Evolutionary conservation across 2,888 invertebrate species (phyloP).

Genomic region (Diploptera punctata): DNA sequence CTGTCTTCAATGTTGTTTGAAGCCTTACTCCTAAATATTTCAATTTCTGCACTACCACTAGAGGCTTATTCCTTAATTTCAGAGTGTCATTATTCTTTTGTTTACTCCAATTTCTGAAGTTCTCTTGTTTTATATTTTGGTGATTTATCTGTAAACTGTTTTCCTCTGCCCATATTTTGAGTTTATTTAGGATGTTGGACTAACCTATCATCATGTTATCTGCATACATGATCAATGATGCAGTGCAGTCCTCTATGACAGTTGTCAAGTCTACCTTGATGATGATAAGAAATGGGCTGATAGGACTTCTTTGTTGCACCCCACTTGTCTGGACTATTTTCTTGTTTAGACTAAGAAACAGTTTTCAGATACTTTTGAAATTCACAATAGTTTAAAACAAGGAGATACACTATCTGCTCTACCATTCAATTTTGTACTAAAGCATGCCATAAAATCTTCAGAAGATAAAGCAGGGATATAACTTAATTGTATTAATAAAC

Average conservation of each 20-base stretch:
- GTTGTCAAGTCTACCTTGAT: background rate
- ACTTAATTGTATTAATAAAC: too few relatives aligned
- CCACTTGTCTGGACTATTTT: too few relatives aligned
- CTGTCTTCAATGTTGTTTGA: too few relatives aligned
- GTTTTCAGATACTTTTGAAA: too few relatives aligned
- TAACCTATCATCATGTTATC: background rate
- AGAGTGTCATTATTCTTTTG: background rate
- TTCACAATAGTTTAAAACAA: too few relatives aligned
- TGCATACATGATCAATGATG: background rate
- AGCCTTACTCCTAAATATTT: too few relatives aligned
- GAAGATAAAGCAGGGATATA: too few relatives aligned
- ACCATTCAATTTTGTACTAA: too few relatives aligned
- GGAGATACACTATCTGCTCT: too few relatives aligned
- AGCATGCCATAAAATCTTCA: too few relatives aligned
- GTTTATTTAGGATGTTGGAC: background rate
- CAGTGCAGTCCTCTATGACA: background rate
- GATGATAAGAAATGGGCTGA: background rate
- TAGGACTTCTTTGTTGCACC: background rate
- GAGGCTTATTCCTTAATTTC: background rate
- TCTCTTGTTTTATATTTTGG: background rate
- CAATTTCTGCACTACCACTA: background rate
- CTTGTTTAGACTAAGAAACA: too few relatives aligned
- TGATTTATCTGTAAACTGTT: background rate
- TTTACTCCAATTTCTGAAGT: background rate
- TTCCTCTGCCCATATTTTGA: background rate